Percentiles rank a stretch among this genome's conserved stretches.
phyloP scores from a whole-genome alignment of 2,888 invertebrate genomes.

The Ypsolopha sequella region DNA sequence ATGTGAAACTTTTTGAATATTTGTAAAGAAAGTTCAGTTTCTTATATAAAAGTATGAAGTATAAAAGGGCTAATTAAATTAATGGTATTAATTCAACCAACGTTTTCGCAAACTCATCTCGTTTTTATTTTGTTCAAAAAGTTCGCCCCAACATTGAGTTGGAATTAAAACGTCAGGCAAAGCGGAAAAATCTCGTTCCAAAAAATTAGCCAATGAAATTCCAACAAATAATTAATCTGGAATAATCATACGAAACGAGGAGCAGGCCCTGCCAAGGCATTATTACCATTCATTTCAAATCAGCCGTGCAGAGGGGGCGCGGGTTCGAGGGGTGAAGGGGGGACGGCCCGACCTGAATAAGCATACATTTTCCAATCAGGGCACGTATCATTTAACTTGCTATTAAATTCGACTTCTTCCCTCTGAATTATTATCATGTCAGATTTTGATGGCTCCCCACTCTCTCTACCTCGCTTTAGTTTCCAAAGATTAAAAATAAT shows the following conservation, averaged over 20 bases:
- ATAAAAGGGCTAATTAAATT: no score
- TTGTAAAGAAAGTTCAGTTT: background rate
- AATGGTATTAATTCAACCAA: background rate
- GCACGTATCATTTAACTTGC: constrained; percentile 70
- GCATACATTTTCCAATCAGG: constrained; percentile 71
- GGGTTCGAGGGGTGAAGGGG: constrained; percentile 30
- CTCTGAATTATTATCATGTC: constrained; percentile 64
- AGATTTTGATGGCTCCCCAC: constrained; percentile 32
- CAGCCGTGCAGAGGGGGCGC: constrained; percentile 51
- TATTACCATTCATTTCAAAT: constrained; percentile 71
- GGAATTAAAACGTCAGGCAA: constrained; percentile 67
- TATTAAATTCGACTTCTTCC: constrained; percentile 70
- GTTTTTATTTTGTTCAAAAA: background rate
- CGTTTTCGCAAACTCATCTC: background rate
- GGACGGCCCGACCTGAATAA: constrained; percentile 62
- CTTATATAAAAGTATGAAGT: no score
- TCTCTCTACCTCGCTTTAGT: constrained; percentile 5
- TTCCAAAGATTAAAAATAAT: constrained; percentile 6
- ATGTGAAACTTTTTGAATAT: background rate
- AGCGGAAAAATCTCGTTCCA: constrained; percentile 66
- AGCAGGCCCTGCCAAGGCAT: constrained; percentile 63
- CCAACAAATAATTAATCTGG: constrained; percentile 71
- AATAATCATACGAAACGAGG: constrained; percentile 71
- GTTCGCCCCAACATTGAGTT: constrained; percentile 39
- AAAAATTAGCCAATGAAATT: constrained; percentile 67